Evolutionary conservation across 2,888 invertebrate genomes (phyloP), one percentile per base, ranked within the genome.

Genomic region (Callimorpha dominula): DNA sequence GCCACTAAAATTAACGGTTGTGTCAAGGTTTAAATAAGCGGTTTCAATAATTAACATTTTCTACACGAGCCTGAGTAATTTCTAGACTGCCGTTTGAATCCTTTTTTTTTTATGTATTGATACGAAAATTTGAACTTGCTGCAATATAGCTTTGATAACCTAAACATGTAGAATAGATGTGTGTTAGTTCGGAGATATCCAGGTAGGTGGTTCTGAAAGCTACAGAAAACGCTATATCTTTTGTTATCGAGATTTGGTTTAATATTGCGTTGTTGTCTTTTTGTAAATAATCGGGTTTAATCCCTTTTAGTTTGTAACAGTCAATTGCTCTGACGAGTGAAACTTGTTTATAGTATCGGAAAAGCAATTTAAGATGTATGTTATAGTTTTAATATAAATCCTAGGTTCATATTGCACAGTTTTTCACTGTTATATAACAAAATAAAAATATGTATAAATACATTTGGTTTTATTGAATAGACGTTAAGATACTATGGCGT

Each of bases 341-440:
- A 81, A 81, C 76, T 81, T 82, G 81, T 81, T 81, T 77, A 76
- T 76, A 84, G 70, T 82, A 78, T 75, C 73, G 72, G 77, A 74
- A 77, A 75, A 46, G 72, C 66, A 77, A 78, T 80, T 74, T 77
- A 73, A 80, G 74, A 77, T 81, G 73, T 79, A 83, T 76, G 78
- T 75, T 79, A 68, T 79, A 80, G 80, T 81, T 75, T 75, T 78
- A 84, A 80, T 75, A 80, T 76, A 80, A 78, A 73, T 72, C 70
- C 67, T 82, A 83, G 73, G 76, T 75, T 77, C 71, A 54, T 81
- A 84, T 79, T 82, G 75, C 82, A 82, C 82, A 84, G 84, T 83
- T 83, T 83, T 83, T 84, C 81, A 83, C 85, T 84, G 85, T 78
- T 84, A 82, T 76, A 84, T 80, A 80, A 78, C 79, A 78, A 81